phyloP scores from a whole-genome alignment of 2,113 vertebrate species.

The Sialia sialis region DNA sequence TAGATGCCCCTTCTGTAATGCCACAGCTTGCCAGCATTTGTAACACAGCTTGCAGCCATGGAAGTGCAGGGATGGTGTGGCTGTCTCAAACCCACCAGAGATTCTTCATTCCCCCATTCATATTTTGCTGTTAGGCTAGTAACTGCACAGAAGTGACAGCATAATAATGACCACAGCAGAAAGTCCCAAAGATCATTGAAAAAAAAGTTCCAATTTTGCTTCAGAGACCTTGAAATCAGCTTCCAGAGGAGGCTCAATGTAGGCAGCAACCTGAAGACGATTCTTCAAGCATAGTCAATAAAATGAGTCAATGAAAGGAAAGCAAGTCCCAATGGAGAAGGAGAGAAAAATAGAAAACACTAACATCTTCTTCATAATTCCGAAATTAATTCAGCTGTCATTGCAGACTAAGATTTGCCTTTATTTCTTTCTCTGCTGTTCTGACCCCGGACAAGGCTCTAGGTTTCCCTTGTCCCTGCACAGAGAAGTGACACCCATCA shows the following conservation, averaged over 20 bases:
- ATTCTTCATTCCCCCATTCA: background rate
- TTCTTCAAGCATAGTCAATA: background rate
- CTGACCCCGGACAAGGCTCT: background rate
- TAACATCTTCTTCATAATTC: background rate
- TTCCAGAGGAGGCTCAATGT: background rate
- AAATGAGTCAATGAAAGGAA: background rate
- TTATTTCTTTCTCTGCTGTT: background rate
- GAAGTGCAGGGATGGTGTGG: background rate
- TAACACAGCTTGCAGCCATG: fast-evolving
- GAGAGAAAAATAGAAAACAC: background rate
- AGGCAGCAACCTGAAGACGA: background rate
- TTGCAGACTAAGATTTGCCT: background rate
- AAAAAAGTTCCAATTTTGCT: background rate
- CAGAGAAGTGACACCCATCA: background rate
- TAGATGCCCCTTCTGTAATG: background rate
- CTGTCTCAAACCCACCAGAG: background rate
- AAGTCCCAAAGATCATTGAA: background rate
- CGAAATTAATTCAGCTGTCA: background rate
- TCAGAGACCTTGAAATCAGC: background rate
- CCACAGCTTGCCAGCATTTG: background rate
- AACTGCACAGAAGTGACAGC: background rate
- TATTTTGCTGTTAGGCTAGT: background rate
- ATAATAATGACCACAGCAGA: background rate
- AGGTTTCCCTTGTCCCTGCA: background rate
- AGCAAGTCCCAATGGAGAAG: fast-evolving